Evolutionary conservation across 1,140 invertebrate species (phyloP), one percentile per base, ranked within the genome.

Genomic region (Cecropterus lyciades): DNA sequence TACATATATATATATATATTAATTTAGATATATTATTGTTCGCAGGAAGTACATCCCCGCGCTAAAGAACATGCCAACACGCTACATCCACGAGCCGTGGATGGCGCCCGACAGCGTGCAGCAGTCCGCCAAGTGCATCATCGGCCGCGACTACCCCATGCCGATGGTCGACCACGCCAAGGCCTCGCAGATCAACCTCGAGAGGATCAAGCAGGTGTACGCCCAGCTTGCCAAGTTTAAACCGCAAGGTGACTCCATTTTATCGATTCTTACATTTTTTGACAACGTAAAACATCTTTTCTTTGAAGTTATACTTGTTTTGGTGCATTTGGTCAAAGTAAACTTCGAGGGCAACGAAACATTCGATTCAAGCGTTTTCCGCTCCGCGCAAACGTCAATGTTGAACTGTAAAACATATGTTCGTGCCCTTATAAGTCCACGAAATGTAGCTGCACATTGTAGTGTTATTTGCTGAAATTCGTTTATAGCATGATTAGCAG

Each of bases 61-160:
- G 1, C 85, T 98, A 62, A 97, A 97, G 84, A 96, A 96, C 72
- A 97, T 97, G 86, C 97, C 97, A 0, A 94, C 95, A 3, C 94
- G 95, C 72, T 98, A 97, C 83, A 97, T 98, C 66, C 97, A 98
- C 81, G 97, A 98, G 79, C 97, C 97, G 0, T 98, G 97, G 97
- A 49, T 94, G 69, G 97, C 97, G 0, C 97, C 97, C 0, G 94
- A 96, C 48, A 91, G 91, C 46, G 94, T 98, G 5, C 97, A 98
- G 84, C 89, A 93, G 73, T 93, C 95, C n/a, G 95, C 96, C 0
- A 95, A 95, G 74, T 98, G 97, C 87, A 94, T 97, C 13, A 94
- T 98, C 42, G 97, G 97, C 2, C 94, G 95, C 75, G 96, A 98
- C 82, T 98, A 98, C 83, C 96, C 97, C 0, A 70, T 96, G 66